Percentiles rank a stretch among this genome's conserved stretches.
These are phyloP conservation scores for Aphodius granarius DNA, from an alignment of 2,888 invertebrate species.

Conservation along the genomic window DNA sequence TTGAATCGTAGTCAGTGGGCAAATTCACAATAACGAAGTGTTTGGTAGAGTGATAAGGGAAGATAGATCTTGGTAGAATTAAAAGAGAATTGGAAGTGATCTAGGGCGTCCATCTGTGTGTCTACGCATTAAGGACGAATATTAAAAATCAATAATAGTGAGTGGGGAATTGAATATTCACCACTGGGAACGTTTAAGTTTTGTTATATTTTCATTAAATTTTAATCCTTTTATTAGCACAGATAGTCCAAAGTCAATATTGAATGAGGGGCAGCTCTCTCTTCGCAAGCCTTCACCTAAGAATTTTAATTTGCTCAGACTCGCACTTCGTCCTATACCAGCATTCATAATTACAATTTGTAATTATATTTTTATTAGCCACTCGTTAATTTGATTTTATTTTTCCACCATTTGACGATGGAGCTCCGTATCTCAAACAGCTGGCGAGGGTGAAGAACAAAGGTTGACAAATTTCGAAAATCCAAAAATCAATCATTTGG, in stretches of 20 bases:
- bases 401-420: not conserved
- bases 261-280: constrained; percentile 24
- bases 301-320: constrained; percentile 32
- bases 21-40: not conserved
- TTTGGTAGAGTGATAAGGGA: not conserved
- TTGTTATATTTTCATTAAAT: constrained; percentile 46
- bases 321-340: not conserved
- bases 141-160: constrained; percentile 15
- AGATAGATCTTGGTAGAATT: not conserved
- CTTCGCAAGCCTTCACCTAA: constrained; percentile 25
- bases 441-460: not conserved
- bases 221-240: constrained; percentile 44
- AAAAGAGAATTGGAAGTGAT: constrained; percentile 9
- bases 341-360: not conserved
- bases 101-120: not conserved
- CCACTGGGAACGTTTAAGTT: constrained; percentile 31
- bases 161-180: constrained; percentile 6
- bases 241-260: constrained; percentile 36
- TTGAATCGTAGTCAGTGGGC: no score
- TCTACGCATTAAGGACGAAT: constrained; percentile 8
- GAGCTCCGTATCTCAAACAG: not conserved
- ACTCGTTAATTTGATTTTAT: not conserved
- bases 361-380: not conserved
- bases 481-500: no score
- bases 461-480: no score